Conservation (phyloP, 1,140 invertebrate genomes). For the Thalassaphorura encarpata region DNA sequence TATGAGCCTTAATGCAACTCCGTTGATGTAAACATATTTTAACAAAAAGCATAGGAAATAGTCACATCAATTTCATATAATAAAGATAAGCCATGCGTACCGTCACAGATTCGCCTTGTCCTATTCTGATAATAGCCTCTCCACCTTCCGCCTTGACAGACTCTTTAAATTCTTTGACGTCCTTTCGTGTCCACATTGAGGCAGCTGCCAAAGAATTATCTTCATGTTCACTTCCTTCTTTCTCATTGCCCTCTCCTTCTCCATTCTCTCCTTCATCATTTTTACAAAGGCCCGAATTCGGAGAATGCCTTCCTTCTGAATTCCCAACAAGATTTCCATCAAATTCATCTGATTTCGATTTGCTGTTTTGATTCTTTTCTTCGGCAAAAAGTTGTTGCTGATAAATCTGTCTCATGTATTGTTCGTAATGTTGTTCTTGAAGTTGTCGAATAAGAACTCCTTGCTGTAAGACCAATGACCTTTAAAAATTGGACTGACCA, state of each 20-base stretch:
- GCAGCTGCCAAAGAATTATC: slow-evolving; percentile 55
- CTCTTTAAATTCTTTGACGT: slow-evolving; percentile 85
- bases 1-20: neutral
- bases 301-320: neutral
- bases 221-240: slow-evolving; percentile 26
- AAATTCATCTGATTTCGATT: neutral
- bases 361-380: slow-evolving; percentile 8
- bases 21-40: too few relatives aligned
- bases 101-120: slow-evolving; percentile 94
- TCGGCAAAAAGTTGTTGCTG: slow-evolving; percentile 45
- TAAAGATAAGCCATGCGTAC: slow-evolving; percentile 39
- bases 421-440: slow-evolving; percentile 95
- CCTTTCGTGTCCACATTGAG: slow-evolving; percentile 88
- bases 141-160: slow-evolving; percentile 71
- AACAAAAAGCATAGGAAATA: neutral
- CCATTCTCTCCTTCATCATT: slow-evolving; percentile 19
- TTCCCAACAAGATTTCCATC: neutral
- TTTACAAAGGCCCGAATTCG: slow-evolving; percentile 1
- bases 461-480: slow-evolving; percentile 50
- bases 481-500: slow-evolving; percentile 3
- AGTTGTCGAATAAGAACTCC: slow-evolving; percentile 80
- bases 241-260: slow-evolving; percentile 26
- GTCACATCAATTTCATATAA: neutral
- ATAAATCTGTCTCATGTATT: slow-evolving; percentile 85
- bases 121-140: slow-evolving; percentile 89